Evolutionary conservation across 2,888 invertebrate genomes (phyloP).

Genomic region (Eupeodes luniger): DNA sequence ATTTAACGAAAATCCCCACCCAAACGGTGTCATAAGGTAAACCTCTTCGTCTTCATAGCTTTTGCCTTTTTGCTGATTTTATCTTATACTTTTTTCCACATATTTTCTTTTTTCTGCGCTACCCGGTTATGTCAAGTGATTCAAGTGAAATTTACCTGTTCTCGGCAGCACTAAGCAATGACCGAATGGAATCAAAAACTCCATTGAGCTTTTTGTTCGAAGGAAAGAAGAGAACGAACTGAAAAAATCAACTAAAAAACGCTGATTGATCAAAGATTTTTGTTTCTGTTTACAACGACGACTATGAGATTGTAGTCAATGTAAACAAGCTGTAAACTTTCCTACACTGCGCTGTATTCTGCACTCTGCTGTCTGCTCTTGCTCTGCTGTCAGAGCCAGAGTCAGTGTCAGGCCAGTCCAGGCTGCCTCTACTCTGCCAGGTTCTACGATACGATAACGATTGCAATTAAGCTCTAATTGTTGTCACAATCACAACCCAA

Average conservation of each 20-base stretch:
- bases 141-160: conserved; percentile 62
- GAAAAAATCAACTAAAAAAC: conserved; percentile 2
- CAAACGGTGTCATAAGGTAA: conserved; percentile 42
- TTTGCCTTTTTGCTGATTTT: conserved; percentile 42
- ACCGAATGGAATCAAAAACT: background rate
- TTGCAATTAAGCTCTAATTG: conserved; percentile 22
- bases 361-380: too few relatives aligned
- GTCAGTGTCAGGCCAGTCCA: too few relatives aligned
- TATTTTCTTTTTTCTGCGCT: conserved; percentile 11
- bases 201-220: conserved; percentile 7
- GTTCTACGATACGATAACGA: background rate
- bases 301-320: background rate
- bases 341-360: background rate
- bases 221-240: background rate
- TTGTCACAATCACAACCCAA: background rate
- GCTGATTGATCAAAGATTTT: conserved; percentile 22
- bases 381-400: background rate
- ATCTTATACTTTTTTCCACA: conserved; percentile 41
- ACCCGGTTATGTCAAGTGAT: conserved; percentile 62
- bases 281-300: conserved; percentile 28
- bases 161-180: background rate
- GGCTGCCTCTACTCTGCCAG: background rate
- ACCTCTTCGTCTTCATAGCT: background rate
- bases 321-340: conserved; percentile 42
- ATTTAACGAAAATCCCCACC: conserved; percentile 6